A percentile compares a stretch with the other conserved stretches of the same genome.
These are phyloP conservation scores for Daptonema setosum DNA, from an alignment of 2,888 invertebrate genomes.

Conservation along the genomic window DNA sequence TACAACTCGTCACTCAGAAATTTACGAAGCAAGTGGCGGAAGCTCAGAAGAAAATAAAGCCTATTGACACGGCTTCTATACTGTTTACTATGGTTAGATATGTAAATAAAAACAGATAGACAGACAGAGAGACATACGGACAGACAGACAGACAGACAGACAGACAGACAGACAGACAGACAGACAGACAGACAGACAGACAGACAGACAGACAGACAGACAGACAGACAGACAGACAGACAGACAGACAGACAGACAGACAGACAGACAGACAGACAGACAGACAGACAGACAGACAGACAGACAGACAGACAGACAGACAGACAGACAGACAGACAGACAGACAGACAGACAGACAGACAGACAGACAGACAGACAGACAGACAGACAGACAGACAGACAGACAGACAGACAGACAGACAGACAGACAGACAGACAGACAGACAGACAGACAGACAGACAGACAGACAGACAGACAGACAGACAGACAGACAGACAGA, in stretches of 20 bases:
- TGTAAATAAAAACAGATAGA: neutral
- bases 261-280: neutral
- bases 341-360: neutral
- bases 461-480: neutral
- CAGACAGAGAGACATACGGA: neutral
- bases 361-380: neutral
- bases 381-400: neutral
- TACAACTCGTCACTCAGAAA: slow-evolving; percentile 14
- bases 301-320: neutral
- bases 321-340: neutral
- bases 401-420: neutral
- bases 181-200: neutral
- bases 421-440: neutral
- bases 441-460: neutral
- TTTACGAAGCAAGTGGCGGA: neutral
- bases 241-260: neutral
- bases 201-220: neutral
- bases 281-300: neutral
- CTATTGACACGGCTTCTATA: slow-evolving; percentile 16
- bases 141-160: neutral
- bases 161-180: neutral
- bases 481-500: neutral
- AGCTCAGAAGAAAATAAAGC: neutral
- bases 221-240: neutral
- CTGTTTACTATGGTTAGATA: slow-evolving; percentile 17